phyloP scores from a whole-genome alignment of 2,113 vertebrate genomes.

The Centropus bengalensis region DNA sequence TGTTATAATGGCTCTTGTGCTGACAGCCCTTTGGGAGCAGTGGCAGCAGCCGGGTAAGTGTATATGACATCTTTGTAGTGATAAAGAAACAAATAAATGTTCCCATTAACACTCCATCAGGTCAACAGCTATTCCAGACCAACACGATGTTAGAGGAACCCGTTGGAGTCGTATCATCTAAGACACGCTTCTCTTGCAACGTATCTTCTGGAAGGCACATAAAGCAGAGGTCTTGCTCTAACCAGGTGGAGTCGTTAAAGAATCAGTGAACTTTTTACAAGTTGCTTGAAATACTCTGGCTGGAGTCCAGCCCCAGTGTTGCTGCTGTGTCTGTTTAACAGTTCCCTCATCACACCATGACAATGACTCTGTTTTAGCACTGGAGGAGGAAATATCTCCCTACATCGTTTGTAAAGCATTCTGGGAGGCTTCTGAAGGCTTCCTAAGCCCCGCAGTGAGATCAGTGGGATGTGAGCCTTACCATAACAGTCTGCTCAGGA shows the following conservation, averaged over 20 bases:
- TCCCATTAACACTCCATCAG: constrained; percentile 72
- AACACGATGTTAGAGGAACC: neutral
- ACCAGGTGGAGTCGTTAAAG: constrained; percentile 65
- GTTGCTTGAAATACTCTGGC: constrained; percentile 56
- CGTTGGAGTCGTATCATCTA: constrained; percentile 61
- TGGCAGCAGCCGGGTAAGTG: constrained; percentile 64
- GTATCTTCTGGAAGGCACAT: constrained; percentile 51
- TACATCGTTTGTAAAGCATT: neutral
- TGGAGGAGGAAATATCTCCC: constrained; percentile 34
- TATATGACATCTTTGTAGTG: constrained; percentile 73
- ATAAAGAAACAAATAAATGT: constrained; percentile 77
- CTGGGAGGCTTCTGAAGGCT: constrained; percentile 11
- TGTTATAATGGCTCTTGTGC: constrained; percentile 69
- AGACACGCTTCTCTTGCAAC: constrained; percentile 43
- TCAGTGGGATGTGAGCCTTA: neutral
- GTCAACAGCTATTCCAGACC: constrained; percentile 70
- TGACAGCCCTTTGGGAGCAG: constrained; percentile 71
- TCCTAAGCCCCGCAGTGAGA: constrained; percentile 3
- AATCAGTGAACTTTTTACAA: constrained; percentile 67
- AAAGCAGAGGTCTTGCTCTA: constrained; percentile 54
- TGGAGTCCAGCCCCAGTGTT: constrained; percentile 1
- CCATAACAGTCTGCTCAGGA: neutral
- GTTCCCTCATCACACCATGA: neutral
- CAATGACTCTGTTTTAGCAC: neutral
- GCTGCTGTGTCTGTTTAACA: constrained; percentile 38